Base-by-base conservation (phyloP, 2,797 vertebrate species). In the Pseudopleuronectes americanus region DNA sequence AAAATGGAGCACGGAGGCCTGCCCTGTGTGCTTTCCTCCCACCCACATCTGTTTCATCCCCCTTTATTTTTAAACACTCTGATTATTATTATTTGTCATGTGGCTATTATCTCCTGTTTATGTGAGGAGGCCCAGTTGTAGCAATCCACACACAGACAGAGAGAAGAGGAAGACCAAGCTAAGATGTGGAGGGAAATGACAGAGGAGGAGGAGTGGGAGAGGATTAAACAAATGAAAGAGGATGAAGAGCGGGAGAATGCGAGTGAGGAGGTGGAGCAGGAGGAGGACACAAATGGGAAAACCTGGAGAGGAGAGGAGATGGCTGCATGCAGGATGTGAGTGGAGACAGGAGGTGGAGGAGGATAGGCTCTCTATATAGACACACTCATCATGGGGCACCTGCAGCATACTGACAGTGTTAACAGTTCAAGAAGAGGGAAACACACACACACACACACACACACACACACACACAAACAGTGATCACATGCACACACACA, bases 211-310 rank as follows among this genome's bases (percentile, higher is more conserved):
- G 85, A 85, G 85, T 67, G 55, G 69, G 71, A 80, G 68, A 85
- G 88, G 88, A 89, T 88, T 88, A 91, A 80, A 89, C 81, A 81
- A 85, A 83, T 74, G 79, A 86, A 85, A 76, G 81, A 86, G 79
- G 84, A 83, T 81, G 87, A 78, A 72, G 80, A 85, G 67, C 38
- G 1, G 68, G 73, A 82, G 67, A 64, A 77, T 67, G 85, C 66
- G 60, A 68, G 74, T 21, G 41, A 64, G 22, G 65, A 74, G 28
- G 79, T 69, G 47, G 74, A 74, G 8, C 57, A 58, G 52, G 81
- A 83, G 69, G 83, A 80, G 66, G 71, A 65, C 51, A 68, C 66
- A 23, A 71, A 81, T 55, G 81, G 80, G 79, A 81, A 77, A 85
- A 84, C 84, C 86, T 77, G 74, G 77, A 88, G 79, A 61, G 74